Conservation (phyloP, 2,797 vertebrate genomes). For the Crocidura indochinensis region DNA sequence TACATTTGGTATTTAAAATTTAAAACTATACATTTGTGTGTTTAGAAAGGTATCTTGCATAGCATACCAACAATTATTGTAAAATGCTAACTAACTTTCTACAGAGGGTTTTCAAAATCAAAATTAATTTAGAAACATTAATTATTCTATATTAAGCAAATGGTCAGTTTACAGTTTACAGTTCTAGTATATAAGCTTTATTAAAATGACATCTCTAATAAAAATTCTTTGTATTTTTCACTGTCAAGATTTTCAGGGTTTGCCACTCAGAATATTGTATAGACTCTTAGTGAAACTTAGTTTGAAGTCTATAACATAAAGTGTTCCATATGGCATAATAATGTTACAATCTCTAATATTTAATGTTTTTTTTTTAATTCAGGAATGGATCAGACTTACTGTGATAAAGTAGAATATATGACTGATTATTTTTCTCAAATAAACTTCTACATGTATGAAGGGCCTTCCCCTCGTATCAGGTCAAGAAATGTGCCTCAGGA, state of each 20-base stretch:
- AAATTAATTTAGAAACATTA: not conserved
- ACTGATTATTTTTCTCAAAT: conserved; percentile 90
- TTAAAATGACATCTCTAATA: not conserved
- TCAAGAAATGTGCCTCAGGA: conserved; percentile 91
- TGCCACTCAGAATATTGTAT: not conserved
- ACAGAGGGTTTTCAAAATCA: not conserved
- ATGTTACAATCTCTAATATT: not conserved
- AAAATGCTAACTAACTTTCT: no score
- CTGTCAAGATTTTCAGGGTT: not conserved
- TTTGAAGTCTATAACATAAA: conserved; percentile 33
- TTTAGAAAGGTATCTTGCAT: no score
- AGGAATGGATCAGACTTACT: conserved; percentile 97
- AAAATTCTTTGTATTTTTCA: not conserved
- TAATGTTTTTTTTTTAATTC: conserved; percentile 33
- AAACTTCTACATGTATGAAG: conserved; percentile 93
- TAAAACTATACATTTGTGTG: no score
- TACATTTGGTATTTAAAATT: no score
- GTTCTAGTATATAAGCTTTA: not conserved
- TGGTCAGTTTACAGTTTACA: not conserved
- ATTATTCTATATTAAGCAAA: not conserved
- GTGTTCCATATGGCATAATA: not conserved
- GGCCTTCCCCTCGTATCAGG: conserved; percentile 94
- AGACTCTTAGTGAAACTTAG: not conserved
- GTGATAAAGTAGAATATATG: conserved; percentile 91
- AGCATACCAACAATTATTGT: no score